Conservation (phyloP, 2,113 vertebrate species). For the Pogona vitticeps region DNA sequence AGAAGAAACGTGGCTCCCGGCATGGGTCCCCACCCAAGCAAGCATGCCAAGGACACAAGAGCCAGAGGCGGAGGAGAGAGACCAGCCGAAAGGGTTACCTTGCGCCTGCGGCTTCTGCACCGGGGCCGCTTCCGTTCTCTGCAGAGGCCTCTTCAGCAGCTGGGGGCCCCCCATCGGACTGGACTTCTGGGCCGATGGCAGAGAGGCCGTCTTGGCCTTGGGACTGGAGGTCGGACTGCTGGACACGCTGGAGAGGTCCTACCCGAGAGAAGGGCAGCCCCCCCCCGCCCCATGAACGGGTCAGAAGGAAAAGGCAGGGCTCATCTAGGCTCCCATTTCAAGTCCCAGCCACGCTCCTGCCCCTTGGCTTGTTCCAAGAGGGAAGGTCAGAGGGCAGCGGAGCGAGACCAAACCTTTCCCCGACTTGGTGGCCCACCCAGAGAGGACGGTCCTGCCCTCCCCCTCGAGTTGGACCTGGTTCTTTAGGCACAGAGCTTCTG, state of each 20-base stretch:
- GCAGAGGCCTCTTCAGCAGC: conserved; percentile 90
- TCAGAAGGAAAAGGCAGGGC: neutral
- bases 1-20: neutral
- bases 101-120: conserved; percentile 92
- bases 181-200: conserved; percentile 88
- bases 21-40: neutral
- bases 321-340: neutral
- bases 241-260: conserved; percentile 96
- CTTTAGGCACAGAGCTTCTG: too few species aligned
- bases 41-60: rapidly evolving
- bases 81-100: conserved; percentile 74
- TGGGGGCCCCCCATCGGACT: conserved; percentile 84
- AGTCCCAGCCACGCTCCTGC: neutral
- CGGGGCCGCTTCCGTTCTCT: conserved; percentile 84
- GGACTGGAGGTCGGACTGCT: conserved; percentile 96
- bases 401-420: neutral
- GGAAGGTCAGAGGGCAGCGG: neutral
- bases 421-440: neutral
- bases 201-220: conserved; percentile 86
- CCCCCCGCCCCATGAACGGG: too few species aligned
- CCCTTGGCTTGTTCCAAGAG: neutral
- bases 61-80: rapidly evolving
- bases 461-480: too few species aligned
- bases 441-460: too few species aligned
- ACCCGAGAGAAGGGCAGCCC: neutral